Percentiles rank a stretch among this genome's conserved stretches.
Conservation (phyloP, 2,888 invertebrate genomes). For the Aleiodes leptofemur region DNA sequence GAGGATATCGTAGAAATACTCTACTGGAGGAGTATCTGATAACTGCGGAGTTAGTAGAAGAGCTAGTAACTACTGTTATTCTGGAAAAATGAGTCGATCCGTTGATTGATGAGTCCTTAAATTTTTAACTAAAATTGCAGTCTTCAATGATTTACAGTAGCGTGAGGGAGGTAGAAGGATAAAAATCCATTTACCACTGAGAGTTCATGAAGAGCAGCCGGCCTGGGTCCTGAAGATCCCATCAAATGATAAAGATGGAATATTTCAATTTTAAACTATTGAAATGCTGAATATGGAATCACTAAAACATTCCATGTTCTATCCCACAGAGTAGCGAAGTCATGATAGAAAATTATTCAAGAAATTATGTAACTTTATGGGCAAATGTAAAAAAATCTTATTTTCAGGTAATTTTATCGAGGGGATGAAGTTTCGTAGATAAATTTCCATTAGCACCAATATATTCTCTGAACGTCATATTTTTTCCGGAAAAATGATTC, state of each 20-base stretch:
- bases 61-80: conserved; percentile 83
- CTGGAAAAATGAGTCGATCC: not conserved
- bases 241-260: not conserved
- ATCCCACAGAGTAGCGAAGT: no score
- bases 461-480: no score
- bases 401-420: no score
- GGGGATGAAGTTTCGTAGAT: no score
- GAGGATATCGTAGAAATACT: conserved; percentile 90
- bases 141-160: conserved; percentile 54
- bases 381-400: not conserved
- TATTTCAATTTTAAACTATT: no score
- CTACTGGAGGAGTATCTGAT: conserved; percentile 82
- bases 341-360: no score
- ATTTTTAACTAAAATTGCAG: not conserved
- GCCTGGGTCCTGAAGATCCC: conserved; percentile 66
- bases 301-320: no score
- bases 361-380: not conserved
- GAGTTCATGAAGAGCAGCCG: conserved; percentile 63
- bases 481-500: no score
- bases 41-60: conserved; percentile 81
- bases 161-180: conserved; percentile 44
- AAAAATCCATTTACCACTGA: conserved; percentile 59
- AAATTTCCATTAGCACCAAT: no score
- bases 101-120: not conserved
- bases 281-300: no score